Evolutionary conservation across 1,140 invertebrate genomes (phyloP), one percentile per base, ranked within the genome.

Genomic region (Anadara kagoshimensis): DNA sequence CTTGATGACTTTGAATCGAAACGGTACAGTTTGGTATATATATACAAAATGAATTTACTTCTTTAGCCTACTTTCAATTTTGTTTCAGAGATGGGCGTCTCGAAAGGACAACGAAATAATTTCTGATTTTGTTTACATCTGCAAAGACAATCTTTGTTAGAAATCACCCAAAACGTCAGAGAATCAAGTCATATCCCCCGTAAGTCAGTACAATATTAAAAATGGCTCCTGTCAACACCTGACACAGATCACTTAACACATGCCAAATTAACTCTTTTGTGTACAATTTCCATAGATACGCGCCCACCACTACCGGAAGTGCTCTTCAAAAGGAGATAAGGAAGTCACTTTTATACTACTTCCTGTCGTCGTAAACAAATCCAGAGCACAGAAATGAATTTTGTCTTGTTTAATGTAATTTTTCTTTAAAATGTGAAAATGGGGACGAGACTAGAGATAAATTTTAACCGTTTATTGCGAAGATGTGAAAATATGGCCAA

Each of bases 401-500:
- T 36, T 36, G 29, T 36, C 29, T 36, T 7, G 7, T 36, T 36
- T 36, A 36, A 36, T 3, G 0, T 1, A 16, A n/a, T 57, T 36
- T 41, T 44, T 26, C 49, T 71, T 69, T 54, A 20, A 16, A 49
- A 49, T 74, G 76, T 74, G 68, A 83, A 70, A 69, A 86, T 85
- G 83, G 78, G 79, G 24, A 83, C 87, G 68, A 74, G 83, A 65
- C 53, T 82, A 56, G 87, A 89, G 82, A 86, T 85, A 62, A 88
- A 88, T 82, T 89, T 89, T 64, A 85, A 77, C 62, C 82, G 86
- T 36, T 74, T 89, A 20, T 73, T 89, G 49, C 69, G 68, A 36
- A 81, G 84, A 62, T 88, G 86, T 72, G 85, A 88, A 74, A 76
- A 75, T 43, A 86, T 85, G 77, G 83, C 85, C 51, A 80, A 80